Evolutionary conservation across 2,797 vertebrate genomes (phyloP).

Genomic region (Thaleichthys pacificus): DNA sequence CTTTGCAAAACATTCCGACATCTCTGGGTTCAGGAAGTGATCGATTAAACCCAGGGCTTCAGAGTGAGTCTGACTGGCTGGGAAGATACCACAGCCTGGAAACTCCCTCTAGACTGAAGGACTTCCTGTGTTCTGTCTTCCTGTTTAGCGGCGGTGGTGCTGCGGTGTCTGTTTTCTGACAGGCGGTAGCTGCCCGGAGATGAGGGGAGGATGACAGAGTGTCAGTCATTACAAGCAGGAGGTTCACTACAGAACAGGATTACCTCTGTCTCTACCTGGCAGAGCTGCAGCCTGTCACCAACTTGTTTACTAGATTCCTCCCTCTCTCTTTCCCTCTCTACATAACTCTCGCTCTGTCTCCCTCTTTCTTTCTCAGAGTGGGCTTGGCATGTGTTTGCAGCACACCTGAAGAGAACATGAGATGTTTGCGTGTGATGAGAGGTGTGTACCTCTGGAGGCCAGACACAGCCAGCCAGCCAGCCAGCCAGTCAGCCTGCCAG

Average conservation of each 20-base stretch:
- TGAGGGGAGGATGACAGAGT: neutral
- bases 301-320: conserved; percentile 1
- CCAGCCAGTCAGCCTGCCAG: too few relatives aligned
- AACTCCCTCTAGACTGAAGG: neutral
- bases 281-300: conserved; percentile 11
- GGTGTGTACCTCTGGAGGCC: too few relatives aligned
- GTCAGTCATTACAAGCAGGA: conserved; percentile 1
- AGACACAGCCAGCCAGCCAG: too few relatives aligned
- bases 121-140: neutral
- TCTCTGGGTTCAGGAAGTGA: too few relatives aligned
- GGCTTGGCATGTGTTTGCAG: too few relatives aligned
- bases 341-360: conserved; percentile 10
- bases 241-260: neutral
- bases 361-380: neutral
- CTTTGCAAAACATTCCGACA: too few relatives aligned
- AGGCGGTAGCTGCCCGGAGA: neutral
- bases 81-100: neutral
- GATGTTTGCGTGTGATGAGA: too few relatives aligned
- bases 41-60: too few relatives aligned
- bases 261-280: neutral
- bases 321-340: conserved; percentile 23
- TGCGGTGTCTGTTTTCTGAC: neutral
- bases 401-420: too few relatives aligned
- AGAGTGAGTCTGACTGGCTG: too few relatives aligned
- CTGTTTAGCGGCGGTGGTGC: neutral